Percentiles rank a stretch among this genome's conserved stretches.
These are phyloP conservation scores for Arnoldichthys spilopterus DNA, from an alignment of 2,797 vertebrate genomes.

Conservation along the genomic window DNA sequence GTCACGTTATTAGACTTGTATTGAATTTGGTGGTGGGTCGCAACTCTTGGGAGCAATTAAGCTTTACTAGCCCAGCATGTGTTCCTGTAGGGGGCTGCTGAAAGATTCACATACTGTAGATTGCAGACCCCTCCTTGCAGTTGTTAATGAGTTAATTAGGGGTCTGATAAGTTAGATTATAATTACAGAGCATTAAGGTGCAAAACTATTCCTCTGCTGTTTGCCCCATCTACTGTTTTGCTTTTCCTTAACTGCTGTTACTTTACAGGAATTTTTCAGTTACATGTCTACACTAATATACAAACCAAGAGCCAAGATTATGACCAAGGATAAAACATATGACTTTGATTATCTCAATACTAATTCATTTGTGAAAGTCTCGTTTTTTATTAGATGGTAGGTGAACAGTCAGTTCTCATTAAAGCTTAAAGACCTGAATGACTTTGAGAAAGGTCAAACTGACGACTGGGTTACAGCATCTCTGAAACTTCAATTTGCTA, in stretches of 20 bases:
- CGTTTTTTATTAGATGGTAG: too few relatives aligned
- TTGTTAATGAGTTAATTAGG: conserved; percentile 54
- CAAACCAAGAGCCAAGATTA: too few relatives aligned
- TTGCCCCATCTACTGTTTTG: too few relatives aligned
- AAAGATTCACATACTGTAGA: conserved; percentile 10
- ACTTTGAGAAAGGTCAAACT: too few relatives aligned
- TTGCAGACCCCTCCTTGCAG: conserved; percentile 34
- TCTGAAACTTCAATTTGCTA: too few relatives aligned
- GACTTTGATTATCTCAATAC: too few relatives aligned
- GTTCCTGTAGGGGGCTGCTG: conserved; percentile 3
- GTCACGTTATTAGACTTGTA: conserved; percentile 38
- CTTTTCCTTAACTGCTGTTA: conserved; percentile 32
- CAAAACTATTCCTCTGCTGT: conserved; percentile 13
- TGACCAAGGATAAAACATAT: too few relatives aligned
- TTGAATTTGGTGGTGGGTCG: conserved; percentile 42
- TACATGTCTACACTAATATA: neutral
- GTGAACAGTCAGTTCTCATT: too few relatives aligned
- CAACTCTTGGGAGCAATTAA: conserved; percentile 42
- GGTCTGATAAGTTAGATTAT: conserved; percentile 38
- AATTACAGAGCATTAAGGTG: conserved; percentile 38
- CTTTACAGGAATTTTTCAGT: conserved; percentile 5
- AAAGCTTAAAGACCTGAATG: too few relatives aligned
- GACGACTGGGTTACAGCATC: too few relatives aligned
- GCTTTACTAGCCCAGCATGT: conserved; percentile 27
- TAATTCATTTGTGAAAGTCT: too few relatives aligned